These are phyloP conservation scores for Drosophila incognita DNA, from an alignment of 2,888 invertebrate species.

Conservation along the genomic window DNA sequence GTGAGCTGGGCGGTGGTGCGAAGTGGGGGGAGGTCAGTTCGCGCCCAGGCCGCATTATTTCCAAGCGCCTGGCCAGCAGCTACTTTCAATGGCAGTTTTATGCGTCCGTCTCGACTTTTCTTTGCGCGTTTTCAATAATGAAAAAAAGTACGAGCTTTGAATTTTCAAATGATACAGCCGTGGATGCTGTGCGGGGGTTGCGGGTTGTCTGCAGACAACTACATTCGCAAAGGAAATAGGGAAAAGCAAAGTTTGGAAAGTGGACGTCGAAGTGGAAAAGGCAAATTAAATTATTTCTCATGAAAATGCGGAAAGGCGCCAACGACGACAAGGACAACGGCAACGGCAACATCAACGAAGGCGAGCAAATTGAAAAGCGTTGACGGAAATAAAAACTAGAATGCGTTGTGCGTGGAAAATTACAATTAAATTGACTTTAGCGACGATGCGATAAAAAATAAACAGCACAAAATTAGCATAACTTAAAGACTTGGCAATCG, in stretches of 20 bases:
- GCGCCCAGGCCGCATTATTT: constrained; percentile 65
- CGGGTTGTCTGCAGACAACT: constrained; percentile 41
- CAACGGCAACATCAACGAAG: constrained; percentile 23
- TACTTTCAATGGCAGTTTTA: constrained; percentile 69
- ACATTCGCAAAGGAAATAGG: constrained; percentile 61
- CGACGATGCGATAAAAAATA: constrained; percentile 73
- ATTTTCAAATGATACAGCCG: constrained; percentile 70
- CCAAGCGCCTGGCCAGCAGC: constrained; percentile 52
- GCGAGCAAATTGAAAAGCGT: constrained; percentile 63
- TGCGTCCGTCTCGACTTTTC: constrained; percentile 54
- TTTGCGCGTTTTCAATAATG: constrained; percentile 66
- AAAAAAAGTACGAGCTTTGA: constrained; percentile 71
- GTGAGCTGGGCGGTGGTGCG: background rate
- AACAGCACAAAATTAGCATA: constrained; percentile 77
- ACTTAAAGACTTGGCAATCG: constrained; percentile 70
- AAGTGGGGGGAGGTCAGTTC: constrained; percentile 36
- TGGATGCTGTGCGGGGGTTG: background rate
- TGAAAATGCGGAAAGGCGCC: constrained; percentile 58
- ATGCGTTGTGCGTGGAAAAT: constrained; percentile 73
- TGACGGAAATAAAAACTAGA: constrained; percentile 69
- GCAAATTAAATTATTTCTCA: constrained; percentile 79
- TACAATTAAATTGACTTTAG: constrained; percentile 80
- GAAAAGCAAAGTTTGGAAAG: constrained; percentile 72
- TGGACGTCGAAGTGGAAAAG: constrained; percentile 77
- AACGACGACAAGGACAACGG: constrained; percentile 28